Conservation (phyloP, 2,113 vertebrate genomes). For the Calonectris borealis region DNA sequence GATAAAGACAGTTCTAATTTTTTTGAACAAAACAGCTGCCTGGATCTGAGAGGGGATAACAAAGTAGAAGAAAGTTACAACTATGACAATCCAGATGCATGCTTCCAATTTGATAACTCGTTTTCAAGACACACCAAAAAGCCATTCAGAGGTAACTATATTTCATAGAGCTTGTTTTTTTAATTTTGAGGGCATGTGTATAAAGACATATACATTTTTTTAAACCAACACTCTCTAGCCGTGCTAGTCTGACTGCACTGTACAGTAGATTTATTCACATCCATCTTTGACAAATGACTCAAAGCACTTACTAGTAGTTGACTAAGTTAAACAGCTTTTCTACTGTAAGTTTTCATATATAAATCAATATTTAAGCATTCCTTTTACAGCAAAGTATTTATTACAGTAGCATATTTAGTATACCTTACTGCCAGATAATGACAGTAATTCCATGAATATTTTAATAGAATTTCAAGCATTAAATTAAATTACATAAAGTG, state of each 20-base stretch:
- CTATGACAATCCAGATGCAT: neutral
- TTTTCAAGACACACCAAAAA: neutral
- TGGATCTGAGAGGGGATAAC: neutral
- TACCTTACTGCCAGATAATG: neutral
- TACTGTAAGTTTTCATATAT: neutral
- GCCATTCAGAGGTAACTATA: slow-evolving; percentile 51
- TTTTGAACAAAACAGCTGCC: neutral
- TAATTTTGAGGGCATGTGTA: neutral
- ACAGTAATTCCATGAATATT: neutral
- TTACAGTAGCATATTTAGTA: neutral
- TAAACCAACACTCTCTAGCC: neutral
- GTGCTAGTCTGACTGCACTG: neutral
- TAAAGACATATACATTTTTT: neutral
- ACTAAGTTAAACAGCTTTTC: neutral
- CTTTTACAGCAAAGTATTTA: neutral
- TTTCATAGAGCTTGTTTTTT: neutral
- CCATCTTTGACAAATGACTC: neutral
- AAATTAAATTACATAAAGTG: neutral
- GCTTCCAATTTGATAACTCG: neutral
- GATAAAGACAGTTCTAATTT: slow-evolving; percentile 4
- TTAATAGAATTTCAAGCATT: neutral
- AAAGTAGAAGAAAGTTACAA: slow-evolving; percentile 8
- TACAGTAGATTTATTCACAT: neutral
- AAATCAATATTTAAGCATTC: neutral
- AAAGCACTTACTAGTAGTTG: neutral